Evolutionary conservation across 2,888 invertebrate genomes (phyloP), one percentile per base, ranked within the genome.

Genomic region (Fragum sueziense): DNA sequence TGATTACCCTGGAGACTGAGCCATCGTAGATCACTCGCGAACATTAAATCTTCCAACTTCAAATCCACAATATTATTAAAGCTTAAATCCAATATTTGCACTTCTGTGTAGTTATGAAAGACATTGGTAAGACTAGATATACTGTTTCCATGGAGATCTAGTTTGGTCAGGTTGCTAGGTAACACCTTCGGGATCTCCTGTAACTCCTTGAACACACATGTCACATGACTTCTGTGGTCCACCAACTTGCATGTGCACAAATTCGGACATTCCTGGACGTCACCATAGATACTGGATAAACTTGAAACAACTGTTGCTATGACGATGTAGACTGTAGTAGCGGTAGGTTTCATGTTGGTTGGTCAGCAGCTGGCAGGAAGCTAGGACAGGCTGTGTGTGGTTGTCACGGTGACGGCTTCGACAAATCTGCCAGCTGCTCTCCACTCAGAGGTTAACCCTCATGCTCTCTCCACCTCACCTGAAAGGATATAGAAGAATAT

Each of bases 31-130:
- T 79, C 47, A 17, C 17, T 22, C 31, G 77, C 62, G 34, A 74
- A 54, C 7, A 51, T 34, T 70, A 85, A 80, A 34, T 76, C 74
- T 11, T 29, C 54, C 25, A 57, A 22, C 14, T 73, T 67, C 47
- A 88, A n/a, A 22, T 34, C 70, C 22, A 11, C n/a, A 22, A 70
- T 70, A 20, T 84, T 79, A 69, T 91, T 91, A 72, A 76, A 76
- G 70, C 89, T 88, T 11, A 91, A 77, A 78, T 90, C 88, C 31
- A 90, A 76, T 20, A 69, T 57, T 51, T 75, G 68, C 29, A 88
- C 70, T 62, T 73, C 71, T 31, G 79, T 70, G 71, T 86, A 83
- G 33, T 84, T 80, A 20, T 84, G 81, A 78, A 86, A 79, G 80
- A 76, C 79, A 67, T 72, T 68, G n/a, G 71, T 61, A 9, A 86